Evolutionary conservation across 2,888 invertebrate genomes (phyloP), one percentile per base, ranked within the genome.

Genomic region (Gasteruption jaculator): DNA sequence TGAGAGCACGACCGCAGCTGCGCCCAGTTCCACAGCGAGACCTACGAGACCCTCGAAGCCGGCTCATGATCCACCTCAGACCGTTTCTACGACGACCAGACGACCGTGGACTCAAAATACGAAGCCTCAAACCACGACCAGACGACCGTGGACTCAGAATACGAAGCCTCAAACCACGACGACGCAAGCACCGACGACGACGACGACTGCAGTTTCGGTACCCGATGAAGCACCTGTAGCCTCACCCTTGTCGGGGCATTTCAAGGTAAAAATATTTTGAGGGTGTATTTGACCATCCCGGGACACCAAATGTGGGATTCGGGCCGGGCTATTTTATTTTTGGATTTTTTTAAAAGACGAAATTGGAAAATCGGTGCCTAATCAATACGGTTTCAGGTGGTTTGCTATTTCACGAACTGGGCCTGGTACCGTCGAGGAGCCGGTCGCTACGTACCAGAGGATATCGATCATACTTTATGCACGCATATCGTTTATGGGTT

Each of bases 401-500:
- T 91, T 0, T 92, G 91, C 61, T 92, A 92, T 71, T 92, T 91
- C 69, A 91, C 92, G 0, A 92, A 92, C 64, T 93, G 92, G 92
- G 90, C 92, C 1, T 91, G 91, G 90, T 91, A 91, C 62, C 76
- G 91, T 18, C 81, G 82, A 55, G 91, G 89, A 0, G 63, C 79
- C 22, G 92, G 90, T 27, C 87, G 87, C 61, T 93, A 86, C 58
- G 75, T 83, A 1, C 92, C 92, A 0, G 89, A 90, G 60, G 81
- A 92, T 59, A 91, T 92, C 35, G 86, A 92, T 59, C 82, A 89
- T 2, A 81, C 84, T 44, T 77, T 93, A 1, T 95, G 94, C 63
- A 93, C 94, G 0, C 94, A 95, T 64, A 82, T 95, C 38, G 83
- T 94, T 1, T 94, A 93, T 62, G 93, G 93, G 8, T 94, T 94